Evolutionary conservation across 2,888 invertebrate species (phyloP).

Genomic region (Tenthredo distinguenda): DNA sequence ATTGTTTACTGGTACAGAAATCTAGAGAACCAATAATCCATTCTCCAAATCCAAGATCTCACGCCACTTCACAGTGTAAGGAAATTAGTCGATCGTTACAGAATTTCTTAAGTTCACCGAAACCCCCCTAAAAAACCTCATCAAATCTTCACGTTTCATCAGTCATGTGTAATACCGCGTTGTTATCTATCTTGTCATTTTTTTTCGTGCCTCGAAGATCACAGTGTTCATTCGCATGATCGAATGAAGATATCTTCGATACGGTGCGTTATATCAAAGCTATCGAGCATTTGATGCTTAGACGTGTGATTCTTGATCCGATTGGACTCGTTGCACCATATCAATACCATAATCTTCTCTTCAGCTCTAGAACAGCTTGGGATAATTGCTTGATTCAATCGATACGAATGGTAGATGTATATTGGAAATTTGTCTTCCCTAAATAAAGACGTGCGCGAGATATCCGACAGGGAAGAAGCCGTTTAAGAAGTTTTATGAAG

Average conservation of each 20-base stretch:
- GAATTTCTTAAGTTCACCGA: neutral
- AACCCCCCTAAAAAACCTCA: neutral
- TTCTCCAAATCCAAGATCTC: neutral
- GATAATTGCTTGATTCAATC: neutral
- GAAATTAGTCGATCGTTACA: neutral
- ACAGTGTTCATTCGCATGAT: neutral
- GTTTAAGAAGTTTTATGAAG: neutral
- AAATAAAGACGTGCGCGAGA: neutral
- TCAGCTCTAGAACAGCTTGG: neutral
- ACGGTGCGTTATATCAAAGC: neutral
- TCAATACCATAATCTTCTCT: neutral
- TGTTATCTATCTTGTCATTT: neutral
- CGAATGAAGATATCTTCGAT: neutral
- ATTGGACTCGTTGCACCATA: neutral
- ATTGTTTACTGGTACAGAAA: neutral
- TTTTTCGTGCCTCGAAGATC: neutral
- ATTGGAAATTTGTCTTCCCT: neutral
- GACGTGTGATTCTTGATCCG: neutral
- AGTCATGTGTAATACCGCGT: neutral
- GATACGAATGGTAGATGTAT: neutral
- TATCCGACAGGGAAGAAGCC: neutral
- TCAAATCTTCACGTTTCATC: neutral
- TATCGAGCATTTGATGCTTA: neutral
- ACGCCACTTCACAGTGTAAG: neutral
- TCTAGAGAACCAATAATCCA: neutral